These are phyloP conservation scores for Carapus acus DNA, from an alignment of 2,797 vertebrate species.

Conservation along the genomic window DNA sequence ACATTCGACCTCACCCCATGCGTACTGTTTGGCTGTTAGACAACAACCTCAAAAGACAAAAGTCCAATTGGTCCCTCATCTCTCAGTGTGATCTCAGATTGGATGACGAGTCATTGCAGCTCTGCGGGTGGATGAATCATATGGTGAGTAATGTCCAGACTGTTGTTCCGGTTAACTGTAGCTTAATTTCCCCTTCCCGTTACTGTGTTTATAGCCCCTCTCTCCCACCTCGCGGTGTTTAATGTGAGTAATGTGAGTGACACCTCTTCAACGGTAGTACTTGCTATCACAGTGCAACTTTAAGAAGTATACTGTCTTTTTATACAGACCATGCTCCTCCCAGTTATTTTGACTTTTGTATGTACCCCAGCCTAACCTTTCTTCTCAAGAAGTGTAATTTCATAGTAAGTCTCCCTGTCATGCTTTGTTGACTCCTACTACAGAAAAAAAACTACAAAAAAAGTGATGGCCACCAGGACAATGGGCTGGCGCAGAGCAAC, in stretches of 20 bases:
- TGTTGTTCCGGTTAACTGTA: conserved; percentile 34
- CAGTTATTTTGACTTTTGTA: too few species aligned
- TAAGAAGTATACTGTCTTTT: too few species aligned
- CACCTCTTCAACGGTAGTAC: too few species aligned
- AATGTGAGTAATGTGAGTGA: too few species aligned
- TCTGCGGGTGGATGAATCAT: conserved; percentile 40
- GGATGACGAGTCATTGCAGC: conserved; percentile 8
- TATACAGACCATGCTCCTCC: too few species aligned
- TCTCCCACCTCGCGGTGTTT: too few species aligned
- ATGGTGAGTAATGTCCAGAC: conserved; percentile 28
- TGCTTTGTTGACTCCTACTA: too few species aligned
- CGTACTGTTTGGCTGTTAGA: neutral
- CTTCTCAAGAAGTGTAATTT: too few species aligned
- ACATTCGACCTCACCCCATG: neutral
- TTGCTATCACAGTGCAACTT: too few species aligned
- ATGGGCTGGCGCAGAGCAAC: conserved; percentile 6
- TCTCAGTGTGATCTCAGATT: conserved; percentile 33
- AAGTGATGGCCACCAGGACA: conserved; percentile 22
- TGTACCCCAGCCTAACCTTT: too few species aligned
- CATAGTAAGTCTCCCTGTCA: too few species aligned
- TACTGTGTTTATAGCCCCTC: neutral
- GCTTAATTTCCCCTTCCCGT: conserved; percentile 9
- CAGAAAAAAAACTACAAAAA: too few species aligned
- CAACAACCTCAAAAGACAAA: neutral
- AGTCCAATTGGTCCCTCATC: neutral